phyloP scores from a whole-genome alignment of 2,888 invertebrate genomes.

The Caenorhabditis japonica region DNA sequence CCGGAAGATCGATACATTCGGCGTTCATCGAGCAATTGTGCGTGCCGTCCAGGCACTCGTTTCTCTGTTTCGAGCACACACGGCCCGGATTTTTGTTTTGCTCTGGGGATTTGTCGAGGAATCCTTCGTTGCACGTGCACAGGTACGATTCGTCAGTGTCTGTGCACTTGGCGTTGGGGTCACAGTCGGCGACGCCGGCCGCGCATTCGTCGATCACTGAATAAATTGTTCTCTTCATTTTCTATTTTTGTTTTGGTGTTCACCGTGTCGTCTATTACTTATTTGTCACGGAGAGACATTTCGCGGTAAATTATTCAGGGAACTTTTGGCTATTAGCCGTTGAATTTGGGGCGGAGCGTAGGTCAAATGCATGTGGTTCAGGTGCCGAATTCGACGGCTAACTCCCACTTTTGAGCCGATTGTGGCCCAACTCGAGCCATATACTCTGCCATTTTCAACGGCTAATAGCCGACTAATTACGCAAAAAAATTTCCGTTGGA shows the following conservation, averaged over 20 bases:
- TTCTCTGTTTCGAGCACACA: conserved; percentile 81
- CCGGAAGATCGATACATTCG: conserved; percentile 88
- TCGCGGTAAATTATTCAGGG: too few species aligned
- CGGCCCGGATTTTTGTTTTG: conserved; percentile 69
- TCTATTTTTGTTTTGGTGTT: not conserved
- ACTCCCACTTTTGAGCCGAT: too few species aligned
- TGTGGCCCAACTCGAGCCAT: too few species aligned
- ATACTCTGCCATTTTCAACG: too few species aligned
- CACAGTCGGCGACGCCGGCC: conserved; percentile 71
- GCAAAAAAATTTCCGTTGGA: too few species aligned
- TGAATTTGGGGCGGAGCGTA: too few species aligned
- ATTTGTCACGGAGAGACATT: too few species aligned
- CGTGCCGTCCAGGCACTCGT: conserved; percentile 87
- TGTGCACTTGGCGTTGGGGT: conserved; percentile 67
- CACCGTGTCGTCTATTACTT: too few species aligned
- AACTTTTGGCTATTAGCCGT: too few species aligned
- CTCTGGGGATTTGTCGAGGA: conserved; percentile 70
- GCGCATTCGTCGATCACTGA: conserved; percentile 71
- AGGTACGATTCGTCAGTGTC: conserved; percentile 75
- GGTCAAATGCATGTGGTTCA: too few species aligned
- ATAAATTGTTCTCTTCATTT: conserved; percentile 28
- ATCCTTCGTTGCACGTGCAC: conserved; percentile 73
- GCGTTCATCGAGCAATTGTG: conserved; percentile 91
- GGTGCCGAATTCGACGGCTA: too few species aligned
- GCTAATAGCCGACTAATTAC: too few species aligned